Evolutionary conservation across 2,797 vertebrate species (phyloP).

Genomic region (Limosa lapponica): DNA sequence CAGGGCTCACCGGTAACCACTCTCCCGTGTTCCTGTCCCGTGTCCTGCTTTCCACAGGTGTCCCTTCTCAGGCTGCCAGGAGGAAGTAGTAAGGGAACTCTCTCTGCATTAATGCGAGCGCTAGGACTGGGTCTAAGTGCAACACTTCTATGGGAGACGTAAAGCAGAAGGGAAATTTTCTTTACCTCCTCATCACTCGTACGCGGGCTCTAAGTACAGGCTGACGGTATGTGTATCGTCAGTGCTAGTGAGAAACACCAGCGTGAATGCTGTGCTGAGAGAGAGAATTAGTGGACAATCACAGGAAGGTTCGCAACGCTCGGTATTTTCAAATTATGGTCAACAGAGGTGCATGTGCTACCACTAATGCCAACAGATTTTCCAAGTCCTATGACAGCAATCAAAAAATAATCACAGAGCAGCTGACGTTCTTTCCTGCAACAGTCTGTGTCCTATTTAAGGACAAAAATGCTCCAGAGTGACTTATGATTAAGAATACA

Average conservation of each 20-base stretch:
- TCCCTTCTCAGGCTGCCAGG: neutral
- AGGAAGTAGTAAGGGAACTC: neutral
- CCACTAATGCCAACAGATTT: constrained; percentile 16
- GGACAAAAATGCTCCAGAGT: neutral
- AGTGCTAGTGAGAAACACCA: neutral
- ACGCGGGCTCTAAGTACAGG: neutral
- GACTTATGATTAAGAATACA: neutral
- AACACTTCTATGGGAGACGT: fast-evolving
- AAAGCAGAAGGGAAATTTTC: neutral
- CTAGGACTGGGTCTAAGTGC: neutral
- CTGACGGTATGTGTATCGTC: fast-evolving
- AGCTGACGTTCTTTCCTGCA: neutral
- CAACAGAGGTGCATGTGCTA: neutral
- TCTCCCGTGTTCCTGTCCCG: fast-evolving
- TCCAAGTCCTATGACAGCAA: constrained; percentile 21
- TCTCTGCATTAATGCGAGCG: fast-evolving
- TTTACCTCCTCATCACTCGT: neutral
- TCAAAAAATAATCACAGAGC: neutral
- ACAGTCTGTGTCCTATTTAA: neutral
- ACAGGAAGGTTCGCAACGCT: neutral
- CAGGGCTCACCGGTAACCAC: fast-evolving
- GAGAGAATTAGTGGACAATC: neutral
- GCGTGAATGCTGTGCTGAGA: neutral
- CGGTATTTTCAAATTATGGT: neutral
- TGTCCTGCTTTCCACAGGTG: neutral